Percentiles rank a stretch among this genome's conserved stretches.
Evolutionary conservation across 2,888 invertebrate genomes (phyloP).

Genomic region (Magallana nippona): DNA sequence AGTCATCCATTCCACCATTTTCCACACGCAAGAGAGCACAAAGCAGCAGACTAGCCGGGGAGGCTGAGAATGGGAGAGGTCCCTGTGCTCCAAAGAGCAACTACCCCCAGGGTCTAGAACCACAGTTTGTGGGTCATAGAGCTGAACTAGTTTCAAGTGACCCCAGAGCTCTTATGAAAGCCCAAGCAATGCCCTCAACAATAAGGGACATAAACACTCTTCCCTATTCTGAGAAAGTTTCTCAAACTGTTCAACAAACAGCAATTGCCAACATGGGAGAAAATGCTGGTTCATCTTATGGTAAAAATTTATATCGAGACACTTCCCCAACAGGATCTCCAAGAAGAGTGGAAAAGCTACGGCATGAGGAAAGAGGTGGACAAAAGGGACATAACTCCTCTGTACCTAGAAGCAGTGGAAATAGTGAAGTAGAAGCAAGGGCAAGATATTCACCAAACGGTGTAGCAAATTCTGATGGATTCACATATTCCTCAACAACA

Average conservation of each 20-base stretch:
- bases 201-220: not conserved
- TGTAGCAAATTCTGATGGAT: not conserved
- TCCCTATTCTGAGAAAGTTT: not conserved
- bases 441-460: not conserved
- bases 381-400: conserved; percentile 29
- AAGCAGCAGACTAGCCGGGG: not conserved
- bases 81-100: not conserved
- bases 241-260: not conserved
- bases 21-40: conserved; percentile 48
- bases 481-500: not conserved
- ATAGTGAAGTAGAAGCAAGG: not conserved
- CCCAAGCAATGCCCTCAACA: not conserved
- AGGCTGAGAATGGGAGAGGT: not conserved
- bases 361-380: not conserved
- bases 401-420: not conserved
- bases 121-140: not conserved
- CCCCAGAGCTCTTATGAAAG: not conserved
- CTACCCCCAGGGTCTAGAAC: not conserved
- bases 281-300: not conserved
- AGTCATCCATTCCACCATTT: conserved; percentile 52
- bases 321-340: conserved; percentile 19
- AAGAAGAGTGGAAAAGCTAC: conserved; percentile 18
- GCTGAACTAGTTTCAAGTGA: not conserved
- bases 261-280: not conserved
- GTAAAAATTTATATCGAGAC: not conserved